phyloP scores from a whole-genome alignment of 2,113 vertebrate species.

The Calcarius ornatus region DNA sequence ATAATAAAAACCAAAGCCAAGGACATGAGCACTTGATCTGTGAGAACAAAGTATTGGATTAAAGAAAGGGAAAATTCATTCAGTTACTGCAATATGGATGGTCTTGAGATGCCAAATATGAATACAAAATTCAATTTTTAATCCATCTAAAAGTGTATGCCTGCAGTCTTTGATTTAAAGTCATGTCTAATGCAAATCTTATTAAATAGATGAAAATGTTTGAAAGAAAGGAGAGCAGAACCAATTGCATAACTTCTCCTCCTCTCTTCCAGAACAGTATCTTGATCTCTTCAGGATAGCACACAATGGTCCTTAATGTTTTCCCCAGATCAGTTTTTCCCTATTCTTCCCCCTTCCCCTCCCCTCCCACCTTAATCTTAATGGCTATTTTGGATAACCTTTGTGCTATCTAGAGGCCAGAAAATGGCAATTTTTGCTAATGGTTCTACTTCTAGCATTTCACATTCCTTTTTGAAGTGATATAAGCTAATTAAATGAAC shows the following conservation, averaged over 20 bases:
- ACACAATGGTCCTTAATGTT: neutral
- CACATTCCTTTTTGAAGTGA: neutral
- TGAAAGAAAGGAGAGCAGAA: neutral
- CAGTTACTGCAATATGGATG: neutral
- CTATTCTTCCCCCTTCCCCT: neutral
- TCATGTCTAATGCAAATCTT: neutral
- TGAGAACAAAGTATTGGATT: slow-evolving; percentile 1
- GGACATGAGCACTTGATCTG: neutral
- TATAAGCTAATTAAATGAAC: neutral
- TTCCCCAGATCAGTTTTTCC: neutral
- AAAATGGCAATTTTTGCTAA: neutral
- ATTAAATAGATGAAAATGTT: neutral
- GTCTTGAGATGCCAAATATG: neutral
- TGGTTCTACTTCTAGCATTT: neutral
- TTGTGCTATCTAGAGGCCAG: neutral
- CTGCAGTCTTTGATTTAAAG: neutral
- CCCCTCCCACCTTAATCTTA: neutral
- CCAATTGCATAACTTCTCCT: neutral
- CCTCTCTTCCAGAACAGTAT: neutral
- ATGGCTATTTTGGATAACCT: neutral
- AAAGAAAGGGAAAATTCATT: neutral
- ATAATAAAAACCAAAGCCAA: neutral
- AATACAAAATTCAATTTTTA: slow-evolving; percentile 2
- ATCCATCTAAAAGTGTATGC: neutral
- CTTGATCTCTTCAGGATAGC: neutral